phyloP scores from a whole-genome alignment of 2,113 vertebrate genomes.

The Corydoras maculifer region DNA sequence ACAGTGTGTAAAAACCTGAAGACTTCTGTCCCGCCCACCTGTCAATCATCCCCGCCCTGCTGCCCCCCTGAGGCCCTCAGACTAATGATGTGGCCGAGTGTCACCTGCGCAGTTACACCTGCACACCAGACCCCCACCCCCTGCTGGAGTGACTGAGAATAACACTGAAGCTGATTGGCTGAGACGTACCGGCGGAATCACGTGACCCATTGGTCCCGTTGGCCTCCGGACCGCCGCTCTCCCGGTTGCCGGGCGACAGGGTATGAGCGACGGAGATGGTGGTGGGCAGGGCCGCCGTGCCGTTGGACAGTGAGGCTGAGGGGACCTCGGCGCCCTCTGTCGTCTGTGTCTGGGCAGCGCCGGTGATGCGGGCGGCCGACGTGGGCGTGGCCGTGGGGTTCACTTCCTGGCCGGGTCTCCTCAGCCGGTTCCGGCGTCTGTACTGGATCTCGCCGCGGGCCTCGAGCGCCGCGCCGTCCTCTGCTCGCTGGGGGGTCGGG shows the following conservation, averaged over 20 bases:
- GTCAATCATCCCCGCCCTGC: too few relatives aligned
- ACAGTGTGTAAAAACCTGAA: too few relatives aligned
- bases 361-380: background rate
- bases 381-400: slow-evolving; percentile 13
- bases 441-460: slow-evolving; percentile 64
- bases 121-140: too few relatives aligned
- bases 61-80: too few relatives aligned
- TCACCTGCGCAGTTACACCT: too few relatives aligned
- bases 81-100: too few relatives aligned
- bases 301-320: slow-evolving; percentile 2
- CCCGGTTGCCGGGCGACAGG: slow-evolving; percentile 45
- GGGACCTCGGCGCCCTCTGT: background rate
- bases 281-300: slow-evolving; percentile 43
- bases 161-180: background rate
- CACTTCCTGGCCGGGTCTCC: slow-evolving; percentile 49
- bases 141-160: too few relatives aligned
- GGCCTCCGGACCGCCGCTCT: slow-evolving; percentile 46
- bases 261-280: slow-evolving; percentile 50
- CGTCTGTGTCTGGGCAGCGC: background rate
- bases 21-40: too few relatives aligned
- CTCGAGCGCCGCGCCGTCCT: slow-evolving; percentile 50
- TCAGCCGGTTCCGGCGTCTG: slow-evolving; percentile 52
- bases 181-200: slow-evolving; percentile 50
- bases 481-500: slow-evolving; percentile 9
- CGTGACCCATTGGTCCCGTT: slow-evolving; percentile 48